phyloP scores from a whole-genome alignment of 2,797 vertebrate genomes.

The Neomorphus geoffroyi region DNA sequence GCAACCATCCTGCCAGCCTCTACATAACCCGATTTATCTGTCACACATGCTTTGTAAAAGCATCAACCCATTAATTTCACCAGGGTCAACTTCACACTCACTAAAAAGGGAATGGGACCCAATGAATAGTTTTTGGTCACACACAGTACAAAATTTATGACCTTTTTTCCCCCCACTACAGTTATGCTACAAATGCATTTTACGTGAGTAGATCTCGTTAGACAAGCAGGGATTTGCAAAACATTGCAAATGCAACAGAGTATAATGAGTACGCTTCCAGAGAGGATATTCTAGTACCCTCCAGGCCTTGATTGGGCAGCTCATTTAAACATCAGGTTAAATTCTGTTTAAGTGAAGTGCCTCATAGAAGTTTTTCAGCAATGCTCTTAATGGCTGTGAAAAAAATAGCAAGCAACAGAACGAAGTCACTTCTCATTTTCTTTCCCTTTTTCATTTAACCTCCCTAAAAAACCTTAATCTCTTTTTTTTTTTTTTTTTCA shows the following conservation, averaged over 20 bases:
- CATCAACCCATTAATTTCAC: neutral
- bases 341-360: conserved; percentile 8
- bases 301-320: conserved; percentile 21
- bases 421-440: neutral
- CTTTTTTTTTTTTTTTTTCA: too few relatives aligned
- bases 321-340: conserved; percentile 52
- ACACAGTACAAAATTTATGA: neutral
- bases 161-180: neutral
- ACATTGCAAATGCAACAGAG: neutral
- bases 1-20: neutral
- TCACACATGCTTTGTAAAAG: neutral
- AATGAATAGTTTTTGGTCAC: neutral
- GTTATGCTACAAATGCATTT: neutral
- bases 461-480: neutral
- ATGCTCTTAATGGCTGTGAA: neutral
- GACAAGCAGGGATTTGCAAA: neutral
- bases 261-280: conserved; percentile 24
- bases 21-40: neutral
- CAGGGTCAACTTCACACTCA: neutral
- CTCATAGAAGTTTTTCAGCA: neutral
- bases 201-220: neutral
- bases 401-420: neutral
- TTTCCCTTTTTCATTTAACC: neutral
- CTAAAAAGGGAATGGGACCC: neutral
- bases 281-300: conserved; percentile 13